Percentiles rank a stretch among this genome's conserved stretches.
Conservation (phyloP, 2,113 vertebrate species). For the Melanocharis versteri region DNA sequence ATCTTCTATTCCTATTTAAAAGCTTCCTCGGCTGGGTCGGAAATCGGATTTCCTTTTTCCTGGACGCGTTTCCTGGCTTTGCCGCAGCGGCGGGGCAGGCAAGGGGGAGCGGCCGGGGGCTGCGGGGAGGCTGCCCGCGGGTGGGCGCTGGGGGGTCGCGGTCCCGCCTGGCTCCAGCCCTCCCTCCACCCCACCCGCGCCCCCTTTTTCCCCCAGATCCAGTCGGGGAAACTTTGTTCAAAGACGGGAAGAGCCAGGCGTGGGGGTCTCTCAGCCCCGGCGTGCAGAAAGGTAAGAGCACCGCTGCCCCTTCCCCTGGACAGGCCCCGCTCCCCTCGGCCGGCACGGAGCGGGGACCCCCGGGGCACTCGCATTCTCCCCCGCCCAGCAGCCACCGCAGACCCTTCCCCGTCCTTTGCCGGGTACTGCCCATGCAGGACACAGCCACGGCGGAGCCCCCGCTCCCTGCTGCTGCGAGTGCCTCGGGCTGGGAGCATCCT, state of each 20-base stretch:
- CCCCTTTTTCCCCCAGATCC: conserved; percentile 64
- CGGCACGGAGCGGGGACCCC: neutral
- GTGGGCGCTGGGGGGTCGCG: neutral
- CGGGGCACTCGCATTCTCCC: neutral
- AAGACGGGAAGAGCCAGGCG: conserved; percentile 88
- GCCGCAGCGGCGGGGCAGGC: conserved; percentile 9
- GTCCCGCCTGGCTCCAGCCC: neutral
- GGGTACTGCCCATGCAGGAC: neutral
- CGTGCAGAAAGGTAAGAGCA: conserved; percentile 92
- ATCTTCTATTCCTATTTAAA: conserved; percentile 69
- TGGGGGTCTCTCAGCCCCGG: conserved; percentile 90
- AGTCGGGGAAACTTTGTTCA: conserved; percentile 89
- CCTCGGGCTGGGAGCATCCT: neutral
- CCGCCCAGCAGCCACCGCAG: neutral
- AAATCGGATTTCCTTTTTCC: conserved; percentile 99
- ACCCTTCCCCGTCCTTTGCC: neutral
- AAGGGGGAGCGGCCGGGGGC: conserved; percentile 49
- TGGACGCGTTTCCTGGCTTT: conserved; percentile 98
- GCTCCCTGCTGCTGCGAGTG: neutral
- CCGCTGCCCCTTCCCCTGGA: neutral
- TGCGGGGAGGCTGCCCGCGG: neutral
- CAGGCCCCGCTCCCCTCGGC: neutral
- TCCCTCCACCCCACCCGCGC: neutral
- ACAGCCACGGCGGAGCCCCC: neutral
- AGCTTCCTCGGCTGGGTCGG: conserved; percentile 76